Base-by-base conservation (phyloP, 2,113 vertebrate species). In the Podilymbus podiceps region DNA sequence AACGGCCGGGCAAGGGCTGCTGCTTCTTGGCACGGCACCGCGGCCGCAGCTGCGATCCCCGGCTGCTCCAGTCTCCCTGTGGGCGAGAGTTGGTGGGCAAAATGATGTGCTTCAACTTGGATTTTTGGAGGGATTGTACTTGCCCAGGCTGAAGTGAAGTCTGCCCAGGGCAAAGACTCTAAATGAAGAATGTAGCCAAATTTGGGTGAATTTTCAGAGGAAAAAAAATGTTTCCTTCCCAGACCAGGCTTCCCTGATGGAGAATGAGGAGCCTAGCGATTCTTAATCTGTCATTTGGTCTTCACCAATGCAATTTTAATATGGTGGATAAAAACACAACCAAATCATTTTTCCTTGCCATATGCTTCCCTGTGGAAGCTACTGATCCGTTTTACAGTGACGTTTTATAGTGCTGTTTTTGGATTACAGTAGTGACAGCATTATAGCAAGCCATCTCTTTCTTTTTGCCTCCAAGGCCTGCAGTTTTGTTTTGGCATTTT, bases 41-140 rank as follows among this genome's bases (percentile, higher is more conserved):
- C 2, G 5, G 68, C 25, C 9, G 5, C 4, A 38, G 42, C 8
- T 1, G 0, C 6, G 1, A 6, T 46, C 33, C n/a, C 35, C 3
- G 16, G 59, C 42, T 42, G 47, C 85, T n/a, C 18, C 3, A 1
- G 8, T n/a, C 27, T 42, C 69, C 33, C 55, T 62, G 15, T 6
- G 2, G 23, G 13, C 0, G 0, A 4, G 5, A 27, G 53, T 1
- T 2, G 1, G 56, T 40, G 46, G 23, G 30, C 52, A 42, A 73
- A 24, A 33, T 18, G 46, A 20, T 67, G 33, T 44, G 44, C 33
- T 72, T 79, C 75, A 30, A 0, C 38, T 46, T 72, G 38, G 28
- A 20, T 46, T 88, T 88, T 58, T 28, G 52, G n/a, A 44, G 50
- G 16, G 50, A n/a, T 6, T 3, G 2, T n/a, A 7, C 30, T 75